Conservation (phyloP, 1,140 invertebrate species). For the Aricia agestis region DNA sequence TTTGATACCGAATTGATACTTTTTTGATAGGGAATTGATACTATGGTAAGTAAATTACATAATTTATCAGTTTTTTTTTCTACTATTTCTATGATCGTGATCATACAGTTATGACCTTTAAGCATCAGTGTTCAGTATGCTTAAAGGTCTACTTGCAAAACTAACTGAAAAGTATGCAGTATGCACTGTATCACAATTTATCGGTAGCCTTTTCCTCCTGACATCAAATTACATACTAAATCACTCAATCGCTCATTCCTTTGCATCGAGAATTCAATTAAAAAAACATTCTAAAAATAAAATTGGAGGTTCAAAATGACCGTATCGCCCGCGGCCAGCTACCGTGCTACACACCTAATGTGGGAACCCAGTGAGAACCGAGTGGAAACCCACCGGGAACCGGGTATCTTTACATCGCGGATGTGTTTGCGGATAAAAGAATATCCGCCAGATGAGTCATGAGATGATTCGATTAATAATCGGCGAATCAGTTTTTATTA, state of each 20-base stretch:
- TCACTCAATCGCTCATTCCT: background rate
- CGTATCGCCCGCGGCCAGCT: slow-evolving; percentile 13
- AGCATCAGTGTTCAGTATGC: too few relatives aligned
- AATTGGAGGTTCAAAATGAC: background rate
- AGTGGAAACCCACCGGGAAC: background rate
- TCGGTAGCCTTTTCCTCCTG: background rate
- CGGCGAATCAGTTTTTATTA: background rate
- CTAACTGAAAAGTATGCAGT: too few relatives aligned
- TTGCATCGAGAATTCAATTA: background rate
- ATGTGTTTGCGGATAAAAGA: background rate
- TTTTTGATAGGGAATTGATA: too few relatives aligned
- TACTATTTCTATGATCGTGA: too few relatives aligned
- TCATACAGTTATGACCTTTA: too few relatives aligned
- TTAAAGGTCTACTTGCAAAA: too few relatives aligned
- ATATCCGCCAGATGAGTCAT: background rate
- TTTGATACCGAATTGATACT: too few relatives aligned
- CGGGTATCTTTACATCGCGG: background rate
- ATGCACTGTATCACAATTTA: too few relatives aligned
- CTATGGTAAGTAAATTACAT: too few relatives aligned
- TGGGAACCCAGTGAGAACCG: background rate
- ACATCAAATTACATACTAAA: background rate
- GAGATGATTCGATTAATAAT: background rate
- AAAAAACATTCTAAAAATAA: slow-evolving; percentile 14
- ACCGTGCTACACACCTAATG: slow-evolving; percentile 15
- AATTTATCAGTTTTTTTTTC: too few relatives aligned